phyloP scores from a whole-genome alignment of 2,113 vertebrate species.

The Tragelaphus strepsiceros region DNA sequence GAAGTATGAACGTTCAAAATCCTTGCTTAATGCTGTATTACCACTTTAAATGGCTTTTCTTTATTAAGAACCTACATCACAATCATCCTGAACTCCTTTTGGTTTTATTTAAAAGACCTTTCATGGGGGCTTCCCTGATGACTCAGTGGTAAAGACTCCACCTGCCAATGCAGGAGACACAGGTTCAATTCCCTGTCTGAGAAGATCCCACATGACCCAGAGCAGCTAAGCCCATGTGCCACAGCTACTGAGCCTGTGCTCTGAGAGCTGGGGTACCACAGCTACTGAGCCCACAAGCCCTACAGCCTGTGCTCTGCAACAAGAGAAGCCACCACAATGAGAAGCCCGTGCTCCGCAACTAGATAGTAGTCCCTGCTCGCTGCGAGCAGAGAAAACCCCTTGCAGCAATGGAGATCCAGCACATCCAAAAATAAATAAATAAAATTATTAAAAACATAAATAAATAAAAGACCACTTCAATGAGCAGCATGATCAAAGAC shows the following conservation, averaged over 20 bases:
- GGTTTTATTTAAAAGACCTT: not conserved
- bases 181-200: not conserved
- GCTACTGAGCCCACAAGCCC: not conserved
- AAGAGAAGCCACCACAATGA: not conserved
- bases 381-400: not conserved
- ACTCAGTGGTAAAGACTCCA: not conserved
- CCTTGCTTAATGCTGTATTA: not conserved
- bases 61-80: not conserved
- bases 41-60: not conserved
- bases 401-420: not conserved
- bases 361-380: not conserved
- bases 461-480: not conserved
- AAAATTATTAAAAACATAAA: not conserved
- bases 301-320: not conserved
- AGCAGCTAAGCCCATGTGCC: not conserved
- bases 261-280: not conserved
- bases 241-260: not conserved
- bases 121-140: not conserved
- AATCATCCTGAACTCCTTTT: not conserved
- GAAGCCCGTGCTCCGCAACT: not conserved
- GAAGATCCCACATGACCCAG: not conserved
- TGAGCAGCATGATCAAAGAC: not conserved
- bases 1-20: not conserved
- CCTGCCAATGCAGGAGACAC: not conserved
- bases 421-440: not conserved